Evolutionary conservation across 2,113 vertebrate genomes (phyloP).

Genomic region (Proterorhinus semilunaris): DNA sequence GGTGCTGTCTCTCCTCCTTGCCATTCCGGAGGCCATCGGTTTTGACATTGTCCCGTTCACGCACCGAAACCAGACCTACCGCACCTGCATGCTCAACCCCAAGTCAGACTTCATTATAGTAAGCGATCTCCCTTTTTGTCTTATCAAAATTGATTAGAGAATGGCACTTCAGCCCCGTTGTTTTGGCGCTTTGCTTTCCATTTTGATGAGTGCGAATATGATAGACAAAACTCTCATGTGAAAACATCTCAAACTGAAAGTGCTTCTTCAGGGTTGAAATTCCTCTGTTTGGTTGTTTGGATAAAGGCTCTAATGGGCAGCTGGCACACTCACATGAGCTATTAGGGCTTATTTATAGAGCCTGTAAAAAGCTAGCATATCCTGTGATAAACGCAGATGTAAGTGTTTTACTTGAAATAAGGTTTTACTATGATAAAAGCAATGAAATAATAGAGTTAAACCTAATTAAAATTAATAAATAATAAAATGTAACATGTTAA

Average conservation of each 20-base stretch:
- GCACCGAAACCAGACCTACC: conserved; percentile 72
- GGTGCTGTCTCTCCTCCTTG: conserved; percentile 89
- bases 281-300: conserved; percentile 11
- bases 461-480: too few species aligned
- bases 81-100: conserved; percentile 87
- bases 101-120: conserved; percentile 81
- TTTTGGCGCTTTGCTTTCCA: conserved; percentile 17
- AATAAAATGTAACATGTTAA: too few species aligned
- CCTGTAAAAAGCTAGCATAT: conserved; percentile 15
- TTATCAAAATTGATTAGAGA: conserved; percentile 7
- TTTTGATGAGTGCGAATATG: not conserved
- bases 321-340: not conserved
- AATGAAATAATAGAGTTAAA: too few species aligned
- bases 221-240: not conserved
- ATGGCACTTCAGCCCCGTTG: not conserved
- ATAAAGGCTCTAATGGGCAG: conserved; percentile 8
- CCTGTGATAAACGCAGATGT: not conserved
- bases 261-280: conserved; percentile 9
- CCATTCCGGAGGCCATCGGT: conserved; percentile 89
- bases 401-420: not conserved
- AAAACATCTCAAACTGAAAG: conserved; percentile 17
- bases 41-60: conserved; percentile 82
- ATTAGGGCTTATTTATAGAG: conserved; percentile 15
- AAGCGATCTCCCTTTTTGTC: conserved; percentile 7
- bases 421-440: not conserved